Base-by-base conservation (phyloP, 2,113 vertebrate species). In the Lepidiolamprologus cunningtoni region DNA sequence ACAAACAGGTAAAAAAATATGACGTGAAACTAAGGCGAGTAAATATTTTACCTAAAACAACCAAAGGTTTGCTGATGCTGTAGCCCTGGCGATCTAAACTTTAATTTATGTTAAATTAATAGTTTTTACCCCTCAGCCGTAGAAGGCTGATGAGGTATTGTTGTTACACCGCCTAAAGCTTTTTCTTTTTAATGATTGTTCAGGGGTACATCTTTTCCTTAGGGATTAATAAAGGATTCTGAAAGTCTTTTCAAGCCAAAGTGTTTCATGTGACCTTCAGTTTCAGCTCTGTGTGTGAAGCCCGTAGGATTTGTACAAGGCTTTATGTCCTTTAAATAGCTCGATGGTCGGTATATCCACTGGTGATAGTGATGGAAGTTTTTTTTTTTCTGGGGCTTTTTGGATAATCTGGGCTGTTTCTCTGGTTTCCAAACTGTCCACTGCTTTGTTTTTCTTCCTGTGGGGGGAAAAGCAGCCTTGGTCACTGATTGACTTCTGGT, bases 401-500 rank as follows among this genome's bases (percentile, higher is more conserved):
- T 82, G 35, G 78, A 63, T 85, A 14, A 84, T 86, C 37, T 86
- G 71, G 85, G 86, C 58, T 78, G 19, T 84, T 89, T 91, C 71
- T 80, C 12, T 12, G 82, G 91, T 91, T 86, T 55, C 78, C 63
- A 89, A 87, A 87, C 91, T 92, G 61, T 93, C 86, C 91, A 80
- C 90, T 89, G 88, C 89, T 91, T 88, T 73, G 54, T 90, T 86
- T 86, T 66, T 61, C 84, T 91, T 88, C 53, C 45, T 85, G n/a
- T 86, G 82, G 40, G 52, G 37, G 37, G 33, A 10, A 71, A 85
- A 84, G 31, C 45, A 55, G 73, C 63, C 87, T 87, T 40, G 78
- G 92, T 90, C 86, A 85, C 94, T 86, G 85, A 84, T 86, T 78
- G 83, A 86, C 85, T 71, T 80, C 63, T 93, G 90, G 89, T 90